phyloP scores from a whole-genome alignment of 2,113 vertebrate species.

The Sterrhoptilus dennistouni region DNA sequence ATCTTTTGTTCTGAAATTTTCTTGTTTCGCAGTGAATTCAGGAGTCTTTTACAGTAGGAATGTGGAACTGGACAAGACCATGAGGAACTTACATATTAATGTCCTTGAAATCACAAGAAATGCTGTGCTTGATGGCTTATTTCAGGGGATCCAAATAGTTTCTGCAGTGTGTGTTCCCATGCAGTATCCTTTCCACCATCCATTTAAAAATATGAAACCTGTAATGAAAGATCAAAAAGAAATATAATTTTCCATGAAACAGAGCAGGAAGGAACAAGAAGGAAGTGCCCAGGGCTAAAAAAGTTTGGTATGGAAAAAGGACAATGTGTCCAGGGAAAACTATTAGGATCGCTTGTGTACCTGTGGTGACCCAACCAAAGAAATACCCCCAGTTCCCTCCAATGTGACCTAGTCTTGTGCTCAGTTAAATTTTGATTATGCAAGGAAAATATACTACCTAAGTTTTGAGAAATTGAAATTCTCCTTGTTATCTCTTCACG shows the following conservation, averaged over 20 bases:
- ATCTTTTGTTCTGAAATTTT: not conserved
- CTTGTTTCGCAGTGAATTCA: not conserved
- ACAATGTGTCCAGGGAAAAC: not conserved
- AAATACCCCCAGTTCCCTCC: not conserved
- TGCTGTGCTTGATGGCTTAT: not conserved
- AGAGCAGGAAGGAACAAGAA: not conserved
- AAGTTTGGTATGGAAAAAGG: not conserved
- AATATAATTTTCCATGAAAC: not conserved
- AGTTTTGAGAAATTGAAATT: not conserved
- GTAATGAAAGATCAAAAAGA: not conserved
- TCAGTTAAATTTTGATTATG: not conserved
- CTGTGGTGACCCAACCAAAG: fast-evolving
- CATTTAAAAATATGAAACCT: not conserved
- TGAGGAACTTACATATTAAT: not conserved
- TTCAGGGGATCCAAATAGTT: not conserved
- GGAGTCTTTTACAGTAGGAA: not conserved
- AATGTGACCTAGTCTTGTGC: not conserved
- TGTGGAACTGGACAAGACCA: not conserved
- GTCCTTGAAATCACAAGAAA: not conserved
- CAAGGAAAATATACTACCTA: not conserved
- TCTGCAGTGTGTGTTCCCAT: not conserved
- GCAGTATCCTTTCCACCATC: not conserved
- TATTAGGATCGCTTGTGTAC: not conserved
- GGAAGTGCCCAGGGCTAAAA: fast-evolving
- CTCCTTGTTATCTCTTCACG: not conserved